These are phyloP conservation scores for Scomberomorus guttatus DNA, from an alignment of 2,797 vertebrate genomes.

Conservation along the genomic window DNA sequence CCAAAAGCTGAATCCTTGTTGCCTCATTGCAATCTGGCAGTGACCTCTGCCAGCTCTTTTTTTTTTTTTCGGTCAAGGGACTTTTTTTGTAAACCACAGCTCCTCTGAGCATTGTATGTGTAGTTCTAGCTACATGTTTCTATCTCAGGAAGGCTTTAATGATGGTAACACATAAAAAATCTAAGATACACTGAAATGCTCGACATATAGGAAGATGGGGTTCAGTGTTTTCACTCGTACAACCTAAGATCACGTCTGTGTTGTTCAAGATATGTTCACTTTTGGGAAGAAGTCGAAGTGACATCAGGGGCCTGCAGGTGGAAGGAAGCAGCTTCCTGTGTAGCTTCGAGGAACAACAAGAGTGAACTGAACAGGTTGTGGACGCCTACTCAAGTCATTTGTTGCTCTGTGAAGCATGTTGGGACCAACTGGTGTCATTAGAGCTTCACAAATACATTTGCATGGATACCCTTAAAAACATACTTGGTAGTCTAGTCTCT, in stretches of 20 bases:
- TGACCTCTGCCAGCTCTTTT: slow-evolving; percentile 10
- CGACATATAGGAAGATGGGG: not conserved
- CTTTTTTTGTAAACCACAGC: slow-evolving; percentile 19
- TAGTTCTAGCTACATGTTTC: not conserved
- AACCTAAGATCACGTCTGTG: not conserved
- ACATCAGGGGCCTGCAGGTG: slow-evolving; percentile 3
- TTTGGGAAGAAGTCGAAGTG: slow-evolving; percentile 2
- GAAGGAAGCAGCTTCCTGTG: not conserved
- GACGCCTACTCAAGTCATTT: slow-evolving; percentile 18
- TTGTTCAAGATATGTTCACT: not conserved
- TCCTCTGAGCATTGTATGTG: not conserved
- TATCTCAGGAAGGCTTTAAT: not conserved
- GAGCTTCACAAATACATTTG: not conserved
- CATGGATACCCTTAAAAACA: not conserved
- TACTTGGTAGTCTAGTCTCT: not conserved
- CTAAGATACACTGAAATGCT: not conserved
- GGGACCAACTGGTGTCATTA: not conserved
- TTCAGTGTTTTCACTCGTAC: slow-evolving; percentile 14
- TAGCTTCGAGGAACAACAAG: not conserved
- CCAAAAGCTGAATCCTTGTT: slow-evolving; percentile 18
- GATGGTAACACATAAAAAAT: not conserved
- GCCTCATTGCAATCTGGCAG: not conserved
- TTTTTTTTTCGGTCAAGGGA: slow-evolving; percentile 13
- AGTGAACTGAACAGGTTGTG: slow-evolving; percentile 17
- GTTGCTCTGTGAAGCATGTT: slow-evolving; percentile 22